These are phyloP conservation scores for Resseliella maxima DNA, from an alignment of 2,888 invertebrate genomes.

Conservation along the genomic window DNA sequence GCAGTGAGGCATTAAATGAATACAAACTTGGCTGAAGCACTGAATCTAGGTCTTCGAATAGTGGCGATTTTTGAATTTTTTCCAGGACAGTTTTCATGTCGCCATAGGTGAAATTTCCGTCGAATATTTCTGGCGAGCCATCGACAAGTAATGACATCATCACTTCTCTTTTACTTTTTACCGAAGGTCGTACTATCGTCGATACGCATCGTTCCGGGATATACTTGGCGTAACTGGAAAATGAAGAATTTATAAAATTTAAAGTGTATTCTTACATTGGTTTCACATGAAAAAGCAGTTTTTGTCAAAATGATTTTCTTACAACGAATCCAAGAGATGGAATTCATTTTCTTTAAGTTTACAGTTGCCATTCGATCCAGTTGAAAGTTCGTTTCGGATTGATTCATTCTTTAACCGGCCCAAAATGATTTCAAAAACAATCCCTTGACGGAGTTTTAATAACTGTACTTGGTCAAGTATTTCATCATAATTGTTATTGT, in stretches of 20 bases:
- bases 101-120: constrained; percentile 13
- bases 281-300: constrained; percentile 6
- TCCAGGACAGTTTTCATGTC: constrained; percentile 13
- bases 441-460: constrained; percentile 13
- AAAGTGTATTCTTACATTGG: neutral
- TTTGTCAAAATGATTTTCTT: constrained; percentile 13
- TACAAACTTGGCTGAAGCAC: constrained; percentile 13
- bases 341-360: neutral
- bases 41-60: constrained; percentile 13
- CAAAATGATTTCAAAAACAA: neutral
- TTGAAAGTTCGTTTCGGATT: constrained; percentile 13
- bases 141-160: constrained; percentile 13
- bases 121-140: constrained; percentile 13
- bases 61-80: constrained; percentile 13
- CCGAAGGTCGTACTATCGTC: neutral
- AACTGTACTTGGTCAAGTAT: constrained; percentile 3
- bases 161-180: constrained; percentile 13
- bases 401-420: constrained; percentile 6
- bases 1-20: constrained; percentile 13
- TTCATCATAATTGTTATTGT: constrained; percentile 13
- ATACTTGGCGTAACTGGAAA: constrained; percentile 3
- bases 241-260: constrained; percentile 13
- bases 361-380: constrained; percentile 13
- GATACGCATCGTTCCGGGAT: constrained; percentile 13
- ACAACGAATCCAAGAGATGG: constrained; percentile 13